Base-by-base conservation (phyloP, 2,113 vertebrate species). In the Dryoscopus gambensis region DNA sequence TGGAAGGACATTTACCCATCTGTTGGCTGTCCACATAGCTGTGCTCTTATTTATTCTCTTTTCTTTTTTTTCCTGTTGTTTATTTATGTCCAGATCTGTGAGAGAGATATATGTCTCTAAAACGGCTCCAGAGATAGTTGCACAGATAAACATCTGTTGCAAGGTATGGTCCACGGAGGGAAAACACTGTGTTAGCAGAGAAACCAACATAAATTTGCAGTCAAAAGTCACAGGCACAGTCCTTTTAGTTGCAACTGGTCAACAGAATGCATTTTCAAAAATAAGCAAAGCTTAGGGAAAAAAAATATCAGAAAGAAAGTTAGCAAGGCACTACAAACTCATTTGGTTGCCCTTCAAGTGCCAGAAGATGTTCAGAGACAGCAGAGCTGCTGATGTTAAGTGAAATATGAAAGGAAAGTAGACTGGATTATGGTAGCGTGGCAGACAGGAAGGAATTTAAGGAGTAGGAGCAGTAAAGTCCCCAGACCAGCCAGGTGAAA, bases 1-100 rank as follows among this genome's bases (percentile, higher is more conserved):
- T 94, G 50, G 74, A 92, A 80, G 80, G 86, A 46, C 79, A 44
- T 37, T 76, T 80, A 77, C 5, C 94, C 96, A 97, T 97, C 96
- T 97, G 94, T 65, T 94, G 57, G 77, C 69, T 60, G 24, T 82
- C 71, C 75, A 64, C 37, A 55, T 24, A 59, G 40, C 77, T 87
- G 18, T 73, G 65, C 35, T 93, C 28, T 33, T 50, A 68, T 53
- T 35, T 28, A 11, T 57, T 30, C 15, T 40, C 46, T 30, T 11
- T 11, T 42, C 9, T 13, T 7, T 30, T 30, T 31, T n/a, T 56
- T 35, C 3, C 31, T 95, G 53, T 75, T 96, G 40, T 93, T 92
- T 93, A 85, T 88, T 28, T 88, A 44, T 73, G 10, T 40, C n/a
- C 57, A 65, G 22, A 19, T n/a, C 23, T 76, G 49, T 69, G 31